Percentiles rank a stretch among this genome's conserved stretches.
Conservation (phyloP, 2,797 vertebrate genomes). For the Coracias cyanogaster region DNA sequence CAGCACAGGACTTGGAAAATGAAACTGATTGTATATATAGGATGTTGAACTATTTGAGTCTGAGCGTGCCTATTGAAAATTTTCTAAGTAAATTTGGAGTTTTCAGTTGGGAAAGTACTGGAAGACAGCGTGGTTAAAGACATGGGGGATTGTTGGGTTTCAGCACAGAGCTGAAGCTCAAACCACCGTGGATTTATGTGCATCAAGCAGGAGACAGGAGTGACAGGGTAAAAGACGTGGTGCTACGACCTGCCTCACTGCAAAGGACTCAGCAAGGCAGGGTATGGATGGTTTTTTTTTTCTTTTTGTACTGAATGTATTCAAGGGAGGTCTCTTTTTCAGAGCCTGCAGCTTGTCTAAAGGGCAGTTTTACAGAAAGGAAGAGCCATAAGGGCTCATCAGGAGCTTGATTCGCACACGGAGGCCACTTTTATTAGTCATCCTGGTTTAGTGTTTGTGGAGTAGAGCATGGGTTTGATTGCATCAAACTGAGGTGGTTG, state of each 20-base stretch:
- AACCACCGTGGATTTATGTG: slow-evolving; percentile 41
- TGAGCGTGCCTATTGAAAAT: neutral
- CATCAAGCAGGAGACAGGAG: slow-evolving; percentile 38
- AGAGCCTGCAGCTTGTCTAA: neutral
- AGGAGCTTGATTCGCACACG: neutral
- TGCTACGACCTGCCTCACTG: slow-evolving; percentile 50
- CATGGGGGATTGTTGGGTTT: neutral
- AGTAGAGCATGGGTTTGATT: neutral
- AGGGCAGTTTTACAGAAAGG: neutral
- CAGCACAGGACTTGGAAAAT: neutral
- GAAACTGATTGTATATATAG: neutral
- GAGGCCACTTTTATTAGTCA: neutral
- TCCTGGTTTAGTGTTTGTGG: neutral
- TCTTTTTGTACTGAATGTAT: neutral
- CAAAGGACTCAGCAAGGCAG: slow-evolving; percentile 28
- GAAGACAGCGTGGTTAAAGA: neutral
- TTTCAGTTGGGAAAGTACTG: neutral
- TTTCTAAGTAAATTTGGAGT: neutral
- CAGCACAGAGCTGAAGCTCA: slow-evolving; percentile 5
- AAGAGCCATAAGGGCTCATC: neutral
- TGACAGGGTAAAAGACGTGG: slow-evolving; percentile 47
- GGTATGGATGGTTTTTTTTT: slow-evolving; percentile 3
- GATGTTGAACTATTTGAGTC: neutral
- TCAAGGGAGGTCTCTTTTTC: slow-evolving; percentile 39
- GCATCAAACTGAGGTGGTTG: accelerated